A percentile compares a stretch with the other conserved stretches of the same genome.
Evolutionary conservation across 2,113 vertebrate genomes (phyloP).

Genomic region (Lycocorax pyrrhopterus): DNA sequence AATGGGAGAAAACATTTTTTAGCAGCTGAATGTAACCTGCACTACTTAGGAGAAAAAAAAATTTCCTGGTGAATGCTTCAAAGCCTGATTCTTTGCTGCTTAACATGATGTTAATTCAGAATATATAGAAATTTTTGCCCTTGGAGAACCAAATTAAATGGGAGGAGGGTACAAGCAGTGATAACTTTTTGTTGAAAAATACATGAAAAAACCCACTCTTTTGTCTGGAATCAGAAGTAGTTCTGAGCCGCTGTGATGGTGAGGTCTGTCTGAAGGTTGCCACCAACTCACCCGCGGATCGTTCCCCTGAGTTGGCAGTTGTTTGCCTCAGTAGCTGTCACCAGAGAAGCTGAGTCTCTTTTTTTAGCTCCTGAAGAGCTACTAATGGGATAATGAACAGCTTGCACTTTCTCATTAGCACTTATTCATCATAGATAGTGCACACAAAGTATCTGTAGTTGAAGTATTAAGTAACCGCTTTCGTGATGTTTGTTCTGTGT

Average conservation of each 20-base stretch:
- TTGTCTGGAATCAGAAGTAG: not conserved
- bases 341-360: not conserved
- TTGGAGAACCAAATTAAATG: not conserved
- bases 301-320: not conserved
- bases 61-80: not conserved
- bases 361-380: not conserved
- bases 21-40: not conserved
- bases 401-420: not conserved
- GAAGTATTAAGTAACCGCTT: not conserved
- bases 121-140: not conserved
- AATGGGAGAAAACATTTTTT: not conserved
- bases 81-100: not conserved
- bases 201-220: accelerated
- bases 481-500: not conserved
- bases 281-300: not conserved
- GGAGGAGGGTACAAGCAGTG: not conserved
- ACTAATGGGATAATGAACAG: conserved; percentile 6
- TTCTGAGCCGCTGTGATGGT: accelerated
- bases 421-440: not conserved
- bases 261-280: not conserved
- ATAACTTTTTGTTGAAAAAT: not conserved
- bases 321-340: not conserved
- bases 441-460: not conserved
- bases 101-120: not conserved
- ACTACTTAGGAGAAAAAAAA: not conserved